phyloP scores from a whole-genome alignment of 2,113 vertebrate genomes.

The Oreotrochilus melanogaster region DNA sequence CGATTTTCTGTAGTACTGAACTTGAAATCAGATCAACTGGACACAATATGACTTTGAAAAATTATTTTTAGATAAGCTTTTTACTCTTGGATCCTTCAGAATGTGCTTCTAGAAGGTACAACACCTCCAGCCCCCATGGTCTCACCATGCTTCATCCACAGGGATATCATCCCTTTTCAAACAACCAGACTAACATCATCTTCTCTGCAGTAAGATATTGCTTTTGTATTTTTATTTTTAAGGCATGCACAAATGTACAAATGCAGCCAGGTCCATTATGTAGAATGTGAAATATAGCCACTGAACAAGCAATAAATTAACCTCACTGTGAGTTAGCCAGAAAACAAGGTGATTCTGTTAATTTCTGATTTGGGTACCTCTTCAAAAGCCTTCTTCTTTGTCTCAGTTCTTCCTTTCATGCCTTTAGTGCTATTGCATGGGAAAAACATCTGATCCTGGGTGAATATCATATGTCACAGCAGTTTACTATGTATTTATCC shows the following conservation, averaged over 20 bases:
- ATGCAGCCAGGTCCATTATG: neutral
- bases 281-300: neutral
- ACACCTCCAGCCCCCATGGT: no score
- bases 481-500: neutral
- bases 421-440: neutral
- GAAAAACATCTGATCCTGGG: neutral
- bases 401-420: neutral
- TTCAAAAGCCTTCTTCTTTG: neutral
- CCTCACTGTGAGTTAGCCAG: neutral
- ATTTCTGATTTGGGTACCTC: neutral
- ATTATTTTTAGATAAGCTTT: neutral
- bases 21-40: neutral
- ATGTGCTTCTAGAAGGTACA: neutral
- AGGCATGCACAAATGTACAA: neutral
- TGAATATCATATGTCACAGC: rapidly evolving
- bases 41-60: neutral
- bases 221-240: neutral
- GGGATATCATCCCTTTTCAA: neutral
- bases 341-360: neutral
- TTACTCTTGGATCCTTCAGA: neutral
- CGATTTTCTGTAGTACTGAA: neutral
- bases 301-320: neutral
- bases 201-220: neutral
- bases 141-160: neutral
- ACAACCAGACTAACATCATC: neutral